A percentile compares a stretch with the other conserved stretches of the same genome.
phyloP scores from a whole-genome alignment of 2,888 invertebrate genomes.

The Copidosoma aretas region DNA sequence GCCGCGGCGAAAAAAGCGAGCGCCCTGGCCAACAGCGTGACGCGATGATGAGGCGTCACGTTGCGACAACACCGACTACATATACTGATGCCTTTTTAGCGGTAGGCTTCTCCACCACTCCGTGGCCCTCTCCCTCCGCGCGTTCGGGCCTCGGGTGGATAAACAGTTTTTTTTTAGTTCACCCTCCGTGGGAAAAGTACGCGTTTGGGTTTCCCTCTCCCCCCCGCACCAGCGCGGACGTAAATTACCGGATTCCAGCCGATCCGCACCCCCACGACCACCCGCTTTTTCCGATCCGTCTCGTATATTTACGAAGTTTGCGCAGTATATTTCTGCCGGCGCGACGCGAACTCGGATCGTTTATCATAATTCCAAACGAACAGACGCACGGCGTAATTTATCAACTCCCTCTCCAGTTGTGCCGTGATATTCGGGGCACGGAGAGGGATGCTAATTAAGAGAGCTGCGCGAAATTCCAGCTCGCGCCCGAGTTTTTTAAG shows the following conservation, averaged over 20 bases:
- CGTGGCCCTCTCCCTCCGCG: neutral
- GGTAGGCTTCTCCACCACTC: neutral
- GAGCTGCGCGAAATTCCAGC: neutral
- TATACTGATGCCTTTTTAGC: neutral
- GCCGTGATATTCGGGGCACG: too few relatives aligned
- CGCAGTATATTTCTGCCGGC: neutral
- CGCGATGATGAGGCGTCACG: neutral
- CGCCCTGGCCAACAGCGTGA: too few relatives aligned
- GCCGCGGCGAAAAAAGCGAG: neutral
- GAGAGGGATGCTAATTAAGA: slow-evolving; percentile 7
- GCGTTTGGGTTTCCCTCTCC: too few relatives aligned
- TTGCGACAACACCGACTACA: neutral
- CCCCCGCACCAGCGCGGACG: too few relatives aligned
- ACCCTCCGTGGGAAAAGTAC: too few relatives aligned
- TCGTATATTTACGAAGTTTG: neutral
- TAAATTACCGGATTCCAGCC: too few relatives aligned
- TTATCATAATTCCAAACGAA: slow-evolving; percentile 3
- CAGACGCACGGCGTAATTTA: neutral
- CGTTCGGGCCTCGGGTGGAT: too few relatives aligned
- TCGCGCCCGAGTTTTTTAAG: neutral
- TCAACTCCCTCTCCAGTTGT: neutral
- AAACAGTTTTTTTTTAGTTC: too few relatives aligned
- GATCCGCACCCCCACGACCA: too few relatives aligned
- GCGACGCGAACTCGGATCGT: neutral
- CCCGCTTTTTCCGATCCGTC: too few relatives aligned